phyloP scores from a whole-genome alignment of 2,888 invertebrate species.

The Drosophila neonasuta region DNA sequence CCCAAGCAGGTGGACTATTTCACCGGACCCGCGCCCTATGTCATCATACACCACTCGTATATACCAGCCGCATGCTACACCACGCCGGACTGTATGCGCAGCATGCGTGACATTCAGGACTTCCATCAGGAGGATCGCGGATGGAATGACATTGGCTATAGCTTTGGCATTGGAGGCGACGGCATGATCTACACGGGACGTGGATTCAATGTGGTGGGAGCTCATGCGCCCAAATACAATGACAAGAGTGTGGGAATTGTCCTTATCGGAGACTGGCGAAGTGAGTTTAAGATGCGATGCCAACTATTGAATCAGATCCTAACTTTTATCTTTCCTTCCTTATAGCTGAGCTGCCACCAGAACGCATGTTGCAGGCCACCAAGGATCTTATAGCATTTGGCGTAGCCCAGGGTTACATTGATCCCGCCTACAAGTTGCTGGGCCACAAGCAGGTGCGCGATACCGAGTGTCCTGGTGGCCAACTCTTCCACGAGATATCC shows the following conservation, averaged over 20 bases:
- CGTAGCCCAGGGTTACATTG: slow-evolving; percentile 85
- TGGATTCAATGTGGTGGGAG: slow-evolving; percentile 87
- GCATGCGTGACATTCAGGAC: slow-evolving; percentile 87
- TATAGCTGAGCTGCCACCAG: slow-evolving; percentile 85
- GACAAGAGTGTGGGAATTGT: slow-evolving; percentile 87
- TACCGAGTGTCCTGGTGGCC: slow-evolving; percentile 88
- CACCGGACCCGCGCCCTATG: slow-evolving; percentile 85
- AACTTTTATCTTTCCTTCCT: background rate
- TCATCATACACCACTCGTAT: slow-evolving; percentile 89
- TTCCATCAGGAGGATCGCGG: slow-evolving; percentile 84
- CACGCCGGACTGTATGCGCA: slow-evolving; percentile 83
- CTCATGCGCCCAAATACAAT: slow-evolving; percentile 88
- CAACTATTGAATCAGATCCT: background rate
- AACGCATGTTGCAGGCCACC: slow-evolving; percentile 84
- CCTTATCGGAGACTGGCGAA: slow-evolving; percentile 88
- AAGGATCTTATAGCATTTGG: slow-evolving; percentile 86
- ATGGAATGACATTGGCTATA: slow-evolving; percentile 89
- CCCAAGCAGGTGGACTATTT: slow-evolving; percentile 83
- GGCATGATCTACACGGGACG: slow-evolving; percentile 88
- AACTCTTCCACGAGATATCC: slow-evolving; percentile 85
- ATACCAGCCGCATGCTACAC: slow-evolving; percentile 85
- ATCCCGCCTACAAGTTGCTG: slow-evolving; percentile 84
- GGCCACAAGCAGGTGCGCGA: slow-evolving; percentile 86
- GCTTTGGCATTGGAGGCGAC: slow-evolving; percentile 89
- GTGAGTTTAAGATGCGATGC: slow-evolving; percentile 82